phyloP scores from a whole-genome alignment of 1,140 invertebrate genomes.

The Schlechtendalia chinensis region DNA sequence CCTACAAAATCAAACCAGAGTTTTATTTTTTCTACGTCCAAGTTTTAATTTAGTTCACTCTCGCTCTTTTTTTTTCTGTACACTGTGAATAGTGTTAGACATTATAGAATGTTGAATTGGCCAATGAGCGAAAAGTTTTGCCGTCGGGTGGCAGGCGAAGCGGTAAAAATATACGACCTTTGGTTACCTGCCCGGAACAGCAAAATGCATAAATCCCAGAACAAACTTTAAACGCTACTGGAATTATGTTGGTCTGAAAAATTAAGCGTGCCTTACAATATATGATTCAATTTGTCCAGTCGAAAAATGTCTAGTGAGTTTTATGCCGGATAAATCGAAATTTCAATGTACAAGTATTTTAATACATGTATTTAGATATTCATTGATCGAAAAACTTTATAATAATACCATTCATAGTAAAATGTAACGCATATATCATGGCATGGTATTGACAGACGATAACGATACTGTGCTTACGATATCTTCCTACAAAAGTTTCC shows the following conservation, averaged over 20 bases:
- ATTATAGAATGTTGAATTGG: conserved; percentile 42
- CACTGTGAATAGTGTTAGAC: conserved; percentile 21
- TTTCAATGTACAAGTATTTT: too few relatives aligned
- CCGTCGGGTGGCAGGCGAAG: conserved; percentile 14
- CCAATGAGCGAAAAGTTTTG: conserved; percentile 39
- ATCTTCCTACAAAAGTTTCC: too few relatives aligned
- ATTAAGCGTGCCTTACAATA: conserved; percentile 4
- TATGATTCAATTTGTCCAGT: conserved; percentile 18
- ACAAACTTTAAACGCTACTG: conserved; percentile 27
- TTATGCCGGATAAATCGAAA: not conserved
- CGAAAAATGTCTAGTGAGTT: conserved; percentile 2
- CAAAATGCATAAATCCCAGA: conserved; percentile 35
- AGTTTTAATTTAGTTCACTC: conserved; percentile 31
- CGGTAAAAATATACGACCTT: conserved; percentile 47
- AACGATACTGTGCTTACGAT: not conserved
- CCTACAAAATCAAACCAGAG: not conserved
- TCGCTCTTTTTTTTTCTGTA: conserved; percentile 23
- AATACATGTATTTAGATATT: too few relatives aligned
- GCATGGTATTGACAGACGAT: not conserved
- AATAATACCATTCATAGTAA: not conserved
- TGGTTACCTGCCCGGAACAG: conserved; percentile 45
- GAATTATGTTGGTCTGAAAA: conserved; percentile 22
- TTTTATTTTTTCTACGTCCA: not conserved
- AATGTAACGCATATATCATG: not conserved
- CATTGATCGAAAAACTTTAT: conserved; percentile 14